Conservation (phyloP, 2,113 vertebrate species). For the Cricetomys ansorgei region DNA sequence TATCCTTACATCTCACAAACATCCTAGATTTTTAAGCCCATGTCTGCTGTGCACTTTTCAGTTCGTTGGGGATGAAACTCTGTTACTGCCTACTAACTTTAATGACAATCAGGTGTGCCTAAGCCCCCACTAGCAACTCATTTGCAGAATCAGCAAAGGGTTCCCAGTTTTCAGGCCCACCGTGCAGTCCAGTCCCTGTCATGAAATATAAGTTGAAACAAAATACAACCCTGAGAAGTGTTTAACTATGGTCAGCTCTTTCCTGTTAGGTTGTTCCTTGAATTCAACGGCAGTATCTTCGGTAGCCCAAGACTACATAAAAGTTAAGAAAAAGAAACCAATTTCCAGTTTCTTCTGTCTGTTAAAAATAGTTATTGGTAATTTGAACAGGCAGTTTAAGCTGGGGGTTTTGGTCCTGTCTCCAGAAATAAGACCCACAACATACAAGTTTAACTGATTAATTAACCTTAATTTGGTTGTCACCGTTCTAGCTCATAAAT, state of each 20-base stretch:
- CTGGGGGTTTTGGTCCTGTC: background rate
- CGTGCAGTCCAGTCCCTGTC: background rate
- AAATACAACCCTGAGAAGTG: too few species aligned
- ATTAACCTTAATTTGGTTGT: background rate
- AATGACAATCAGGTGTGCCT: background rate
- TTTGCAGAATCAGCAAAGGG: background rate
- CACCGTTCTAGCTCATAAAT: background rate
- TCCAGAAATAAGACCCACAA: conserved; percentile 18
- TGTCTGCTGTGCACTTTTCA: background rate
- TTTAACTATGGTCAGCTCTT: conserved; percentile 14
- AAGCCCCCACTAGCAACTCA: background rate
- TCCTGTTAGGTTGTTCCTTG: background rate
- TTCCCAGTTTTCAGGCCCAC: background rate
- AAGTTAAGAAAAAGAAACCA: background rate
- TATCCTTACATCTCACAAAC: background rate
- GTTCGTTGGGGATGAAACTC: background rate
- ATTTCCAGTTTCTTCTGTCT: conserved; percentile 13
- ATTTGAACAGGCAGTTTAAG: background rate
- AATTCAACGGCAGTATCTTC: background rate
- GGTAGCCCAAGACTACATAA: background rate
- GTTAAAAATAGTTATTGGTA: background rate
- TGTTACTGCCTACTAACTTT: background rate
- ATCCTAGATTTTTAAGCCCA: conserved; percentile 2
- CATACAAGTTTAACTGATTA: background rate
- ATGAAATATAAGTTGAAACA: conserved; percentile 18